Conservation (phyloP, 2,797 vertebrate genomes). For the Pangasius macronema region DNA sequence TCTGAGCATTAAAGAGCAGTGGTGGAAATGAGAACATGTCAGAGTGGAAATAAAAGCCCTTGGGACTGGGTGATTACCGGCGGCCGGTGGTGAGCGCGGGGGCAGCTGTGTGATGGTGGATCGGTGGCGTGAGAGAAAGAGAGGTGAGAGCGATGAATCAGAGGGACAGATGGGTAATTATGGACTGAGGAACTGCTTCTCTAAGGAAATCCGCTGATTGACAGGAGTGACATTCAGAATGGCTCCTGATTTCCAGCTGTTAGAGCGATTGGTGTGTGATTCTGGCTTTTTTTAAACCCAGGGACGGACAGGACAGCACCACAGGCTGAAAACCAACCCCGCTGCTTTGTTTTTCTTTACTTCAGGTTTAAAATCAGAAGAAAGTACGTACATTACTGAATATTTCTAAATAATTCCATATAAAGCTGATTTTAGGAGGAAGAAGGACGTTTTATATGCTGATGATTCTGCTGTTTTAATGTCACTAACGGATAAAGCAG, state of each 20-base stretch:
- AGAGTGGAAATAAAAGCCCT: background rate
- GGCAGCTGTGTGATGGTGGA: background rate
- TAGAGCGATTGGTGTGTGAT: conserved; percentile 8
- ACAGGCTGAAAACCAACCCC: background rate
- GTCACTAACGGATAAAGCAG: background rate
- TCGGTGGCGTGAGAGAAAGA: background rate
- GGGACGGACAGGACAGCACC: background rate
- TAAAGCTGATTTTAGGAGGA: background rate
- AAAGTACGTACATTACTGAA: background rate
- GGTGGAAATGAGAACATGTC: background rate
- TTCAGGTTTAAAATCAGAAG: background rate
- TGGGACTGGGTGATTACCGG: background rate
- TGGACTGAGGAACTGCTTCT: conserved; percentile 28
- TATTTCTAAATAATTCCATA: background rate
- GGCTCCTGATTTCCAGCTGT: conserved; percentile 37
- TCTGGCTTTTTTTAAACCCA: background rate
- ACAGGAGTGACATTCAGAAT: conserved; percentile 43
- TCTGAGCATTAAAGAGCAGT: no score
- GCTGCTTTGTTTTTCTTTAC: background rate
- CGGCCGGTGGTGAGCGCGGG: background rate
- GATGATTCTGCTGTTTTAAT: background rate
- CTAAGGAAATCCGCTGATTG: conserved; percentile 33
- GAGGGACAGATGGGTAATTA: conserved; percentile 42
- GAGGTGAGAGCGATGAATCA: conserved; percentile 35
- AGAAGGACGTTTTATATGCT: background rate